Base-by-base conservation (phyloP, 1,140 invertebrate species). In the Cylas formicarius region DNA sequence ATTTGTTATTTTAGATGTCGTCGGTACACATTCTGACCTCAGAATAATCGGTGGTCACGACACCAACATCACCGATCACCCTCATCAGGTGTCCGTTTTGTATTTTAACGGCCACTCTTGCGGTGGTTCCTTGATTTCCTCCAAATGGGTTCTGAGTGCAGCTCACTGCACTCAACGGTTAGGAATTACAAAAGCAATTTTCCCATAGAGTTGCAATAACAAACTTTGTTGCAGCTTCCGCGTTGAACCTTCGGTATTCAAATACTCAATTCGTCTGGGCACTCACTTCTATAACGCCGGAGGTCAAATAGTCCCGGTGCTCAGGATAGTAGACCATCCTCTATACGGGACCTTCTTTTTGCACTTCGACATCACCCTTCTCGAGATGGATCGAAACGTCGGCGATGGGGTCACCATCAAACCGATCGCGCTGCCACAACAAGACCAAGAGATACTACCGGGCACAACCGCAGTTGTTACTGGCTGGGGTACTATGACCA, bases 81-180 rank as follows among this genome's bases (percentile, higher is more conserved):
- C 70, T 0, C 71, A 70, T 46, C 69, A 72, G 49, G 66, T 61
- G 1, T 71, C 70, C 4, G 47, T 72, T 13, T 59, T 67, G 20
- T 35, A 62, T 44, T 34, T 0, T 52, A 2, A 54, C 54, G 9
- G 66, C 57, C 76, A 78, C 49, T 62, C 70, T 21, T 81, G 79
- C 50, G 78, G 78, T 2, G 78, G 75, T 3, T 66, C 77, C 2
- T 67, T 81, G 11, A 70, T 81, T 14, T 69, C 69, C 11, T 28
- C 56, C 0, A 50, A 50, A 18, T 67, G 64, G 52, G 56, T 72
- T n/a, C 32, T 74, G 2, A 75, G 72, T 0, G 72, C 72, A 22
- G 72, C 71, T 20, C 72, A 74, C 43, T 74, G 72, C 44, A 45
- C 60, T 1, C 5, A 16, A 10, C 11, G 22, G 42, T 44, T 17